Percentiles rank a stretch among this genome's conserved stretches.
Evolutionary conservation across 1,140 invertebrate species (phyloP).

Genomic region (Bathynomus jamesi): DNA sequence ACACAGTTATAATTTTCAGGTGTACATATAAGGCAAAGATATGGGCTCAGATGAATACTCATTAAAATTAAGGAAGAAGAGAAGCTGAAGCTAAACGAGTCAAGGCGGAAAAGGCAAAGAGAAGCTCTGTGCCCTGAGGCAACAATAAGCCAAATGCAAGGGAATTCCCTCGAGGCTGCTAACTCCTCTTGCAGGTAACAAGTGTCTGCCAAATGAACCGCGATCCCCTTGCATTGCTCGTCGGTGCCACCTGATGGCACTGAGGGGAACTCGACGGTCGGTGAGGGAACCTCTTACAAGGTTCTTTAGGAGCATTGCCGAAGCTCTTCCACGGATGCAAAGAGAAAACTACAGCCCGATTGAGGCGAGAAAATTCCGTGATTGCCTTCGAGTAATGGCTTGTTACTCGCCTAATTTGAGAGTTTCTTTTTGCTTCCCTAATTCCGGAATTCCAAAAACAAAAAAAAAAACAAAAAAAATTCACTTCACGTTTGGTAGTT

Average conservation of each 20-base stretch:
- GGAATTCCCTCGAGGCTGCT: not conserved
- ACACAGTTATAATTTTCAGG: too few relatives aligned
- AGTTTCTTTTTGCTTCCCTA: not conserved
- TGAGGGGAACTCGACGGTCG: constrained; percentile 22
- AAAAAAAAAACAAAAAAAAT: too few relatives aligned
- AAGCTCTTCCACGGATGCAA: not conserved
- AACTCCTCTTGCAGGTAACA: not conserved
- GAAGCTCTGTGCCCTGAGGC: not conserved
- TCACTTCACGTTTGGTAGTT: too few relatives aligned
- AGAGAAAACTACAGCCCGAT: not conserved
- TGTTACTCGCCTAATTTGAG: constrained; percentile 1
- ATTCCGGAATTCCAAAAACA: too few relatives aligned
- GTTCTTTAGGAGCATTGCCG: not conserved
- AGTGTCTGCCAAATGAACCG: constrained; percentile 5
- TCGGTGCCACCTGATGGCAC: constrained; percentile 12
- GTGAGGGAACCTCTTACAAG: not conserved
- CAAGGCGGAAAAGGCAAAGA: not conserved
- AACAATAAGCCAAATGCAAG: constrained; percentile 9
- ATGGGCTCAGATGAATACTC: not conserved
- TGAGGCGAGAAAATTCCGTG: not conserved
- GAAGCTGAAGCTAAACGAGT: not conserved
- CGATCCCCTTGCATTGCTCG: not conserved
- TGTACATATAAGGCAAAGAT: not conserved
- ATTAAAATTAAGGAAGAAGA: not conserved
- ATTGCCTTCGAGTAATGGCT: not conserved